Evolutionary conservation across 30 jellyfish, hydroid and myxozoan genomes (phyloP), one percentile per base, ranked within the genome.

Genomic region (Aurelia sp.): DNA sequence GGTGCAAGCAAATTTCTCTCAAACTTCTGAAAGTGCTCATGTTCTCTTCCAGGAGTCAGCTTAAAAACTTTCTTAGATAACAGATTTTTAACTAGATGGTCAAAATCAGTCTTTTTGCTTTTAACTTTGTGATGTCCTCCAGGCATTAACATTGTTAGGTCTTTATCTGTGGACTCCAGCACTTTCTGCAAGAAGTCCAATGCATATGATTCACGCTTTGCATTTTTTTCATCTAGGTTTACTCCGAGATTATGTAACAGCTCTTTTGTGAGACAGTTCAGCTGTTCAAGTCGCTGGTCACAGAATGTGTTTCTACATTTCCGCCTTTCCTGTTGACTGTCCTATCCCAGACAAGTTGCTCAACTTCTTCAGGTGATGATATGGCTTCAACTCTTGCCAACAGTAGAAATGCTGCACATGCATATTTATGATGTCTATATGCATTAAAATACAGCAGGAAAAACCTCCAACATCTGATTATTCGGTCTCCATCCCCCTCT

Each of bases 401-500:
- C 41, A 30, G 82, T 17, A 38, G 64, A 21, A 72, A 72, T n/a
- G 67, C 64, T 18, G 82, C 64, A 18, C 4, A 27, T 18, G 82
- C 67, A n/a, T 72, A 75, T 31, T 75, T 75, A 11, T 75, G 52
- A 58, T 75, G 72, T 4, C 74, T 40, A 20, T 48, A 75, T 19
- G 74, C 72, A 51, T 75, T 53, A 35, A 47, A 75, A 58, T 51
- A 75, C 0, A 75, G 76, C 22, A 75, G 48, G 22, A 58, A 53
- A 61, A 75, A 58, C 74, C 38, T 75, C 72, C 74, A 75, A 20
- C 86, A 11, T 8, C 22, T 58, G 74, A 75, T 51, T 0, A 70
- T 70, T 17, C 82, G 5, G 38, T 70, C 65, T 70, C 82, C 64
- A 40, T 70, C 82, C 22, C 82, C 82, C 38, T 70, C 82, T 75